These are phyloP conservation scores for Tauraco hartlaubi DNA, from an alignment of 2,797 vertebrate species.

Conservation along the genomic window DNA sequence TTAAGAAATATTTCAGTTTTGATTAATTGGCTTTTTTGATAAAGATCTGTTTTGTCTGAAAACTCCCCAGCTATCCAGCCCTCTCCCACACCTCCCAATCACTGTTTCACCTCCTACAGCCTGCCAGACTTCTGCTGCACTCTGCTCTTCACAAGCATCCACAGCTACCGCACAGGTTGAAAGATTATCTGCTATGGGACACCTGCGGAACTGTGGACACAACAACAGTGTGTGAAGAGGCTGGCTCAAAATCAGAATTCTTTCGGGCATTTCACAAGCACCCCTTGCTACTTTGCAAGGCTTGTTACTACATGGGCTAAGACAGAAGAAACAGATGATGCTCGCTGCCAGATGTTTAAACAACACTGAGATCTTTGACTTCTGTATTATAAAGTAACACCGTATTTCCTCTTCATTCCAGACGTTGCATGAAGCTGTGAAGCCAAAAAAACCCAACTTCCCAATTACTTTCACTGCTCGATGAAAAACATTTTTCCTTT, in stretches of 20 bases:
- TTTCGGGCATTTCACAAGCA: neutral
- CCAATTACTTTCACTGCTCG: neutral
- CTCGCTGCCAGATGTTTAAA: neutral
- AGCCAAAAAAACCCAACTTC: neutral
- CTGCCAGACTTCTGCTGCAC: slow-evolving; percentile 3
- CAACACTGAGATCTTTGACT: neutral
- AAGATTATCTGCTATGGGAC: neutral
- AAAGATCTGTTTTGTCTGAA: slow-evolving; percentile 70
- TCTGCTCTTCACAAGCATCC: neutral
- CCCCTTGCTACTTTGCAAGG: neutral
- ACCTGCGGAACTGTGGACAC: neutral
- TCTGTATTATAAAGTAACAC: neutral
- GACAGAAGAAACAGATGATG: neutral
- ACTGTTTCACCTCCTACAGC: neutral
- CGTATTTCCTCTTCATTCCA: neutral
- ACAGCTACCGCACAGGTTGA: slow-evolving; percentile 28
- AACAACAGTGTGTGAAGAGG: neutral
- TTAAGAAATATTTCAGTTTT: slow-evolving; percentile 66
- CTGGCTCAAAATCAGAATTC: neutral
- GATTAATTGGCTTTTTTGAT: slow-evolving; percentile 65
- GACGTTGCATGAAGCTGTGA: neutral
- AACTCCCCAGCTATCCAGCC: slow-evolving; percentile 43
- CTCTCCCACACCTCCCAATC: slow-evolving; percentile 39
- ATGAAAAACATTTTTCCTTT: neutral
- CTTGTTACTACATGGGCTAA: neutral